These are phyloP conservation scores for Troilus luridus DNA, from an alignment of 2,888 invertebrate species.

Conservation along the genomic window DNA sequence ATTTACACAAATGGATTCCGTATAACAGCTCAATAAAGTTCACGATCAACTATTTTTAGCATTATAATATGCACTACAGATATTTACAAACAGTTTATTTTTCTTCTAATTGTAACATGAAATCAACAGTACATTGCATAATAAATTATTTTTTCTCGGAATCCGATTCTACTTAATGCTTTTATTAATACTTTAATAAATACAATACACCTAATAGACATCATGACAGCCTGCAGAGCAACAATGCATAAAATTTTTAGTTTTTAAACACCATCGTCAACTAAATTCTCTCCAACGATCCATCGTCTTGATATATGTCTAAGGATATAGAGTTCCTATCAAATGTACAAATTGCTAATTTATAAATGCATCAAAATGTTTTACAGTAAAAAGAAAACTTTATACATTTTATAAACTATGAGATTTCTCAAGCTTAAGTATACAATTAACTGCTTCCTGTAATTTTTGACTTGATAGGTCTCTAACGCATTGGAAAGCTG, in stretches of 20 bases:
- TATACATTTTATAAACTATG: conserved; percentile 35
- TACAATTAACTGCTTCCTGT: conserved; percentile 33
- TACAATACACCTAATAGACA: conserved; percentile 54
- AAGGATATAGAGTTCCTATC: conserved; percentile 46
- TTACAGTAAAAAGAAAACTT: conserved; percentile 38
- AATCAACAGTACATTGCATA: not conserved
- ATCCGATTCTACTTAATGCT: conserved; percentile 2
- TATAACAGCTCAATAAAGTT: conserved; percentile 41
- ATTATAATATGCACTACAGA: not conserved
- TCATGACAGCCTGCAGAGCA: conserved; percentile 47
- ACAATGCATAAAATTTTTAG: conserved; percentile 33
- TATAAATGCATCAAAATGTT: conserved; percentile 43
- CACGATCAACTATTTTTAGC: conserved; percentile 7
- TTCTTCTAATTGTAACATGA: conserved; percentile 17
- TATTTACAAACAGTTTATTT: not conserved
- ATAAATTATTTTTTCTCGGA: conserved; percentile 35
- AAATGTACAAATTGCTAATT: conserved; percentile 31
- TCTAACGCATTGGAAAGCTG: conserved; percentile 54
- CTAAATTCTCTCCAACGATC: conserved; percentile 51
- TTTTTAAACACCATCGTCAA: not conserved
- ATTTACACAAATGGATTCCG: conserved; percentile 55
- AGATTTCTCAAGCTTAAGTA: conserved; percentile 44
- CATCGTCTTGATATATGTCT: conserved; percentile 7
- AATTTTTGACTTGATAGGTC: conserved; percentile 44
- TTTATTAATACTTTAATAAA: conserved; percentile 58